Percentiles rank a stretch among this genome's conserved stretches.
These are phyloP conservation scores for Ricordea florida DNA, from an alignment of 92 coral and sea anemone species.

Conservation along the genomic window DNA sequence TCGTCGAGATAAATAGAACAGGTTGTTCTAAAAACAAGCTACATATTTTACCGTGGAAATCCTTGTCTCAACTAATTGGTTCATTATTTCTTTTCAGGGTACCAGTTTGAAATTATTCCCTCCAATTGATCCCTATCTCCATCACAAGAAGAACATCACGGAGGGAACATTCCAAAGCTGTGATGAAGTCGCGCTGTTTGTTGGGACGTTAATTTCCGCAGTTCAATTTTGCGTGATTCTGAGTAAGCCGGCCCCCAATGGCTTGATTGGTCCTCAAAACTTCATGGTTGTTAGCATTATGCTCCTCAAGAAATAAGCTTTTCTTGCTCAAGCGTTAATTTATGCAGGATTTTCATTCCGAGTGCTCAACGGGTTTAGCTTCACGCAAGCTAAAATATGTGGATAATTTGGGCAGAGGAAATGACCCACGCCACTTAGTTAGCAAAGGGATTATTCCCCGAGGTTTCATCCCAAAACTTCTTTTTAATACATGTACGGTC, in stretches of 20 bases:
- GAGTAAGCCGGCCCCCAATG: neutral
- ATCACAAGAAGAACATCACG: neutral
- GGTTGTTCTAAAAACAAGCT: neutral
- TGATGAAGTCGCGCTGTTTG: too few relatives aligned
- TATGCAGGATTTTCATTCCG: constrained; percentile 41
- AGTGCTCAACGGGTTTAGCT: constrained; percentile 17
- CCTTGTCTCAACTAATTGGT: constrained; percentile 20
- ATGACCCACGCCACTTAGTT: too few relatives aligned
- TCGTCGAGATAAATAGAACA: constrained; percentile 1
- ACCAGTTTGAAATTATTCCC: constrained; percentile 33
- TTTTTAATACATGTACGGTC: too few relatives aligned
- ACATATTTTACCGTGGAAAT: constrained; percentile 6
- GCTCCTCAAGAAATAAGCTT: neutral
- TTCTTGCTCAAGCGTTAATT: neutral
- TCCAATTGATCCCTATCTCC: neutral
- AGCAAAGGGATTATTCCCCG: too few relatives aligned
- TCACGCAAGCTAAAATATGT: constrained; percentile 44
- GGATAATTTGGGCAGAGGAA: neutral
- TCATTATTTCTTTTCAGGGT: constrained; percentile 15
- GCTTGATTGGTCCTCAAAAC: neutral
- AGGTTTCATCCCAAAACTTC: too few relatives aligned
- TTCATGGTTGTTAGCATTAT: too few relatives aligned
- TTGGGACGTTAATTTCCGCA: too few relatives aligned
- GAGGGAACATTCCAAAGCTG: too few relatives aligned
- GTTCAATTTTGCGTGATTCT: neutral